Base-by-base conservation (phyloP, 2,113 vertebrate species). In the Melospiza georgiana region DNA sequence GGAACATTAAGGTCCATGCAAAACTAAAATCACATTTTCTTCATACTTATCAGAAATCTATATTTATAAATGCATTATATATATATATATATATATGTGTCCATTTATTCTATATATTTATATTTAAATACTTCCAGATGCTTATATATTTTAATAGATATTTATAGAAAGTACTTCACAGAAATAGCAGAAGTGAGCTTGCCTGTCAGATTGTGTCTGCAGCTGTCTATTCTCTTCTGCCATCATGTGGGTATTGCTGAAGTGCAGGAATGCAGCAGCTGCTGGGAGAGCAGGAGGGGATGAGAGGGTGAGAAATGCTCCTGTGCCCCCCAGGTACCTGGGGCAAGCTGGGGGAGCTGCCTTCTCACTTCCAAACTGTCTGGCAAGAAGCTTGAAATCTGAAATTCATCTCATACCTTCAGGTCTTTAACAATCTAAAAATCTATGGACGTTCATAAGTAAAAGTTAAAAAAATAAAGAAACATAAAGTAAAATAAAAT, bases 151-250 rank as follows among this genome's bases (percentile, higher is more conserved):
- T 79, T 57, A 66, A 75, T 8, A 62, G 28, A 19, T 33, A 78
- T 79, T 52, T 37, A 57, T 19, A 68, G 52, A 77, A 88, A 81
- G 27, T 20, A 11, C 31, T 49, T 79, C 25, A 37, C 59, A 83
- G 71, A 86, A 84, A 48, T 19, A 33, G 4, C 61, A 83, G 52
- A 46, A 76, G 33, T 79, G 69, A 84, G 49, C 48, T 59, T 51
- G 71, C 27, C 67, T 77, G 51, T 43, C 75, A 54, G 79, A n/a
- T 7, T 62, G n/a, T 51, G 54, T 27, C 65, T 57, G 76, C 54
- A 74, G 28, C 84, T 83, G 67, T 25, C 77, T 93, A 82, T 88
- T 95, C 92, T 92, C 93, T 92, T 57, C 96, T 96, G 96, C 96
- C 96, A 96, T 86, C 95, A 18, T 69, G 87, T 18, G 94, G 93